A percentile compares a stretch with the other conserved stretches of the same genome.
Evolutionary conservation across 2,888 invertebrate species (phyloP).

Genomic region (Caenorhabditis macrosperma): DNA sequence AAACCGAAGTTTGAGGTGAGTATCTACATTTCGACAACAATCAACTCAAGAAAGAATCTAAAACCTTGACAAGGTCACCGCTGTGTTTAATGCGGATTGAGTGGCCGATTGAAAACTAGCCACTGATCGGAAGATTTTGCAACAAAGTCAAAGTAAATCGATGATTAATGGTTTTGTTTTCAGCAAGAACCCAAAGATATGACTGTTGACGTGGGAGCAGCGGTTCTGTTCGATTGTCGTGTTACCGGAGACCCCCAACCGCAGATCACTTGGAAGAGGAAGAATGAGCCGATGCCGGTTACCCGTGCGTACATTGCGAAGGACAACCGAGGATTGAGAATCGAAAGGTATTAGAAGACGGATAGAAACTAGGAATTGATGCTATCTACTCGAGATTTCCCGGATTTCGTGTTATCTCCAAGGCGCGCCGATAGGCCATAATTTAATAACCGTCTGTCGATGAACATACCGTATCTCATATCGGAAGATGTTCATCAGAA

Average conservation of each 20-base stretch:
- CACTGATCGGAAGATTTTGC: slow-evolving; percentile 4
- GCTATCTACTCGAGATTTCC: slow-evolving; percentile 27
- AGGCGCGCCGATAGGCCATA: slow-evolving; percentile 19
- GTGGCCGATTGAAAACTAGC: background rate
- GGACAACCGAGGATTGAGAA: slow-evolving; percentile 77
- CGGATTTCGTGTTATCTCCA: slow-evolving; percentile 26
- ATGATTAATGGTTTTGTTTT: slow-evolving; percentile 26
- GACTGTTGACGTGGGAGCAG: slow-evolving; percentile 77
- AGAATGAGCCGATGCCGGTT: slow-evolving; percentile 79
- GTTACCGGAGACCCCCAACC: slow-evolving; percentile 75
- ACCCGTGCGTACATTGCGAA: slow-evolving; percentile 79
- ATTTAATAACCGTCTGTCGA: slow-evolving; percentile 49
- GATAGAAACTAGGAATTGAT: background rate
- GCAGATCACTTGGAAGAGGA: slow-evolving; percentile 75
- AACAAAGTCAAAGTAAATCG: background rate
- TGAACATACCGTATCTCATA: slow-evolving; percentile 13
- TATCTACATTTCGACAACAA: slow-evolving; percentile 7
- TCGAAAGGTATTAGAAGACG: slow-evolving; percentile 72
- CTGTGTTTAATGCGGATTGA: slow-evolving; percentile 25
- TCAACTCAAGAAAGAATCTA: slow-evolving; percentile 25
- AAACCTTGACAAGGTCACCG: slow-evolving; percentile 44
- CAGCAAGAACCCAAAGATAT: slow-evolving; percentile 78
- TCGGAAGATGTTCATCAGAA: background rate
- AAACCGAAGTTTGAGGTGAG: slow-evolving; percentile 79
- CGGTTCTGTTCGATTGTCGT: slow-evolving; percentile 80